Percentiles rank a stretch among this genome's conserved stretches.
Conservation (phyloP, 2,797 vertebrate species). For the Pantherophis vulpinus region DNA sequence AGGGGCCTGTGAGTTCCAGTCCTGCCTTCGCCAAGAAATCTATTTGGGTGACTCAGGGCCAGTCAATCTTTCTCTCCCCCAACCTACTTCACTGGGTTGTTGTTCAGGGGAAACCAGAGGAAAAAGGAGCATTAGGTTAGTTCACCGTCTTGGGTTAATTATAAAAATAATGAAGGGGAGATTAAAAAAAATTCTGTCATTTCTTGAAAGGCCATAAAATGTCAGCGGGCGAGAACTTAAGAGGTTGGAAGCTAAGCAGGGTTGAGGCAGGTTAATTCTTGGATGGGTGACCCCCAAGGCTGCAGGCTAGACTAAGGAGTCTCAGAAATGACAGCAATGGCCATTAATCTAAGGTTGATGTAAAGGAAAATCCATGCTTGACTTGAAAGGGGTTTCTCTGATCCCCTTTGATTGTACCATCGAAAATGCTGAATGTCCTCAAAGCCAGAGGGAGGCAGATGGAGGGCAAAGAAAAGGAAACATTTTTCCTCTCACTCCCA, state of each 20-base stretch:
- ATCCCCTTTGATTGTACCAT: background rate
- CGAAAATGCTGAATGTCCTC: background rate
- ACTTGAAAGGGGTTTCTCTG: background rate
- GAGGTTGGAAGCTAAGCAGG: background rate
- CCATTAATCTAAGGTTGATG: background rate
- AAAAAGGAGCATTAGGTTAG: no score
- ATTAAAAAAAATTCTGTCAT: rapidly evolving
- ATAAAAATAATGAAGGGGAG: background rate
- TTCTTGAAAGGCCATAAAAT: no score
- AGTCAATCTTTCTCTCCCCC: background rate
- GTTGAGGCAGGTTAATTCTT: background rate
- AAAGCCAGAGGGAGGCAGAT: no score
- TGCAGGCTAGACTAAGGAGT: background rate
- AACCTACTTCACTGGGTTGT: rapidly evolving
- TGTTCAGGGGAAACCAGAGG: background rate
- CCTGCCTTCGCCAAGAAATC: background rate
- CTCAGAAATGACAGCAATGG: background rate
- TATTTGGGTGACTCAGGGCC: background rate
- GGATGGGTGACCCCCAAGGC: no score
- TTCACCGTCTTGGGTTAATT: background rate
- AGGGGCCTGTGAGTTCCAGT: background rate
- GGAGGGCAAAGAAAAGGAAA: no score
- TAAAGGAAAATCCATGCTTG: background rate
- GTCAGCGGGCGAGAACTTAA: background rate
- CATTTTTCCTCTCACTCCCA: no score